Evolutionary conservation across 2,113 vertebrate genomes (phyloP), one percentile per base, ranked within the genome.

Genomic region (Prinia subflava): DNA sequence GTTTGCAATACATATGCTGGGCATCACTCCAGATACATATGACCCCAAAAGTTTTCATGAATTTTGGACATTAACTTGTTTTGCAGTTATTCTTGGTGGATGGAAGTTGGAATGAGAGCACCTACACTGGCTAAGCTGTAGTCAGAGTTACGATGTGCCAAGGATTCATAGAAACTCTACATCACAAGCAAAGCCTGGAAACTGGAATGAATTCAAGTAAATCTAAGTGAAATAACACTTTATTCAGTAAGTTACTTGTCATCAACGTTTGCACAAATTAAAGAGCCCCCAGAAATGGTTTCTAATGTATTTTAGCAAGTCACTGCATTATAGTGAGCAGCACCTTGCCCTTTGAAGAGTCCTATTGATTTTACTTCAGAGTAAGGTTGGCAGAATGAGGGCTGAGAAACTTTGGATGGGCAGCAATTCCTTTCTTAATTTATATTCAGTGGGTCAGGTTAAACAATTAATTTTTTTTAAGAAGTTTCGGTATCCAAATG

Each of bases 341-440:
- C 53, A 60, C 23, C 65, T 71, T 93, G 92, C 88, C 90, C 87
- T 96, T 83, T 94, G 71, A 90, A 68, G 67, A 81, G 79, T 94
- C 92, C 95, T 90, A 92, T 96, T 94, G 90, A 97, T 95, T 96
- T 96, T 90, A 88, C 37, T 83, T 88, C 88, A 83, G 73, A 70
- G 28, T 67, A 60, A 91, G 15, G 60, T 18, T 95, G 96, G 82
- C 83, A 94, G 85, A 86, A 95, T 33, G 68, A 78, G 49, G 35
- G 78, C 76, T 74, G 60, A 92, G 79, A 79, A 92, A 77, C 75
- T 83, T 69, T 82, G 89, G 79, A 71, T 49, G 71, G 92, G 62
- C 64, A 68, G 49, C 2, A 3, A 80, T 71, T 90, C 47, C 37
- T 57, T 65, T 87, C 90, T 70, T 86, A 59, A 92, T 97, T 95